Conservation (phyloP, 2,113 vertebrate genomes). For the Panurus biarmicus region DNA sequence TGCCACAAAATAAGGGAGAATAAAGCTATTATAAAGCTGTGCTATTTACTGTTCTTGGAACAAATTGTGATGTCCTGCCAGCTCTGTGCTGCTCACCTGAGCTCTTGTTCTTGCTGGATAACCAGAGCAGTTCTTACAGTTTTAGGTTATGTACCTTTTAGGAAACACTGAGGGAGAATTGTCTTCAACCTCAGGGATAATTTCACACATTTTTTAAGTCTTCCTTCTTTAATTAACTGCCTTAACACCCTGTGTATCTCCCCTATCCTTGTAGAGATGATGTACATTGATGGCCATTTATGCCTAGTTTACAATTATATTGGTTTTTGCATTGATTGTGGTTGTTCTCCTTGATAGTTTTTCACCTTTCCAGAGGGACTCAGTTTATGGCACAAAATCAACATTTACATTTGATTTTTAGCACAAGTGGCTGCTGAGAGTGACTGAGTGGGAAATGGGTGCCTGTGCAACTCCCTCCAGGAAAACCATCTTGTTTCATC, state of each 20-base stretch:
- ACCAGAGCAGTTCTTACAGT: background rate
- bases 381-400: background rate
- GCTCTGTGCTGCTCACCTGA: background rate
- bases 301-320: background rate
- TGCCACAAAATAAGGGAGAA: background rate
- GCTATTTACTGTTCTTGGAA: background rate
- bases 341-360: background rate
- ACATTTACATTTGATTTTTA: background rate
- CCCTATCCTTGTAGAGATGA: rapidly evolving
- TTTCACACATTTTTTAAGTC: background rate
- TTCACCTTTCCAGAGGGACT: background rate
- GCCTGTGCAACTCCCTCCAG: background rate
- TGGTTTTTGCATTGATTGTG: background rate
- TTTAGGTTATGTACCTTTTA: background rate
- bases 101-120: background rate
- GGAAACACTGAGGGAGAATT: background rate
- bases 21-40: background rate
- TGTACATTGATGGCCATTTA: background rate
- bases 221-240: background rate
- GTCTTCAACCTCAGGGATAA: background rate
- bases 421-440: background rate
- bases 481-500: background rate
- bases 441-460: background rate
- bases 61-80: background rate
- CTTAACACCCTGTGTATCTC: background rate